Percentiles rank a stretch among this genome's conserved stretches.
phyloP scores from a whole-genome alignment of 1,140 invertebrate genomes.

The Chrysomallon squamiferum region DNA sequence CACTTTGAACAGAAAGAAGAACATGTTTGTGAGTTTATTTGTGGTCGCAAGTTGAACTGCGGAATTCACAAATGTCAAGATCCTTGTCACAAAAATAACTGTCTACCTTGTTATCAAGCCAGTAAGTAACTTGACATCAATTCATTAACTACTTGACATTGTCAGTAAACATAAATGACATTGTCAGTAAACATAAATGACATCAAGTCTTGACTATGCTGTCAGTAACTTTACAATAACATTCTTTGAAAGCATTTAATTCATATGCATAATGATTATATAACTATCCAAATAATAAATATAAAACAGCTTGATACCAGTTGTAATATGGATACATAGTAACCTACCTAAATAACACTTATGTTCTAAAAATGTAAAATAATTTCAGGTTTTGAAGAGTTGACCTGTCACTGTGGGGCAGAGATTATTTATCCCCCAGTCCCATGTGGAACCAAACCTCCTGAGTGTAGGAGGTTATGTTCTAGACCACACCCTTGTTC shows the following conservation, averaged over 20 bases:
- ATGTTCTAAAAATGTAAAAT: no score
- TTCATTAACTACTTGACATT: not conserved
- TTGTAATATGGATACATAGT: no score
- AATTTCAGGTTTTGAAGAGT: conserved; percentile 83
- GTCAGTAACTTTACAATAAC: no score
- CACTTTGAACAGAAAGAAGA: conserved; percentile 69
- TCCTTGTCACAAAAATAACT: conserved; percentile 88
- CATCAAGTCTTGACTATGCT: no score
- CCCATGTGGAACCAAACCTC: conserved; percentile 85
- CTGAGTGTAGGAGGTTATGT: conserved; percentile 81
- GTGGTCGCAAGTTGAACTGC: conserved; percentile 82
- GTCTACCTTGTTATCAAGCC: conserved; percentile 80
- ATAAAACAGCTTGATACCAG: no score
- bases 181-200: no score
- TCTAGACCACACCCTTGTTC: conserved; percentile 78
- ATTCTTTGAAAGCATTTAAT: no score
- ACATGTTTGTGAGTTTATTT: conserved; percentile 84
- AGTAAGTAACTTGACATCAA: conserved; percentile 68
- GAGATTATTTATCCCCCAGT: conserved; percentile 88
- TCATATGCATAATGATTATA: no score
- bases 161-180: no score
- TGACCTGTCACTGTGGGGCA: conserved; percentile 89
- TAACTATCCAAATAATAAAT: no score
- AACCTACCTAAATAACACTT: no score
- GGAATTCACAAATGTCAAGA: conserved; percentile 87